Base-by-base conservation (phyloP, 2,113 vertebrate species). In the Podilymbus podiceps region DNA sequence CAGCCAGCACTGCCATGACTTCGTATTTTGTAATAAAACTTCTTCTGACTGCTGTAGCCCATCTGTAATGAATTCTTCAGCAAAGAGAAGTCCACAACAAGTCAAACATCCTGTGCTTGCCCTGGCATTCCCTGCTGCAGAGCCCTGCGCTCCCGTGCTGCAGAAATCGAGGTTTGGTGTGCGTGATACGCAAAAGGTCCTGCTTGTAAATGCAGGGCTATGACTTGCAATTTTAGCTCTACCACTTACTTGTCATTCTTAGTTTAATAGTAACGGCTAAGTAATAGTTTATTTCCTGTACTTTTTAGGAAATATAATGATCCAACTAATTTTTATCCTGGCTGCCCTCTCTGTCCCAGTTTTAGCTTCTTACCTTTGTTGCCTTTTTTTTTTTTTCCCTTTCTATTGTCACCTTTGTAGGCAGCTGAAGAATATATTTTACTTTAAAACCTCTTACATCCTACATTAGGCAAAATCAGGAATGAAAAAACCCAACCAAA, bases 61-160 rank as follows among this genome's bases (percentile, higher is more conserved):
- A n/a, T 35, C 58, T 82, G 42, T 62, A 56, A 47, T 66, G 85
- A 73, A 50, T 73, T 62, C 52, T 58, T 64, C 28, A 72, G 46
- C 12, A 49, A 76, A 49, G 33, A n/a, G 30, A 85, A 47, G 50
- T 20, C 82, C 24, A 14, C 0, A 2, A 9, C 6, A 33, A 20
- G 21, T 58, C 15, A 5, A 25, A 33, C 35, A 56, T 27, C 58
- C 12, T 21, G 58, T n/a, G 21, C 35, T 60, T 53, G 38, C 22
- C 78, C 42, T 24, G 71, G 21, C 0, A 0, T 19, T 74, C 73
- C 60, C 23, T 42, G 4, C 68, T 62, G 42, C 58, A 25, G 42
- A 52, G 42, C 40, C 21, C 28, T 12, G 18, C 9, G 30, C 6
- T 47, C 49, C 31, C 14, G 7, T 0, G 0, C 20, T 33, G 46